These are phyloP conservation scores for Herminia tarsipennalis DNA, from an alignment of 2,888 invertebrate species.

Conservation along the genomic window DNA sequence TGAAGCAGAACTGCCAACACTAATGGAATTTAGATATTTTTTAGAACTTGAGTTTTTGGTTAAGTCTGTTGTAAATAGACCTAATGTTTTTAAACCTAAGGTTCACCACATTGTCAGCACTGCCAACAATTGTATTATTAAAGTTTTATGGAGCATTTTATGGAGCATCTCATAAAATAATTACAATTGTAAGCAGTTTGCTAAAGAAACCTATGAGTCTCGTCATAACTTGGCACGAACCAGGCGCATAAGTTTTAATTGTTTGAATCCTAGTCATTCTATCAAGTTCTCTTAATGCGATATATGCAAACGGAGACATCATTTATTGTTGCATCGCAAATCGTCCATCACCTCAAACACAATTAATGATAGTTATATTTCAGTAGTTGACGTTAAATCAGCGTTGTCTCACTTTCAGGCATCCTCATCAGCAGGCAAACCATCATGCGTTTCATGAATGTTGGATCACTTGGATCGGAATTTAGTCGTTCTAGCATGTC, in stretches of 20 bases:
- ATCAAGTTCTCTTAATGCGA: conserved; percentile 12
- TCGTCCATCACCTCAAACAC: conserved; percentile 2
- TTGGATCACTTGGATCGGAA: no score
- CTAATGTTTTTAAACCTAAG: background rate
- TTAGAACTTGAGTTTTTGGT: background rate
- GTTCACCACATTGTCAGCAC: background rate
- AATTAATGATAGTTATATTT: background rate
- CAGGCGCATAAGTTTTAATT: conserved; percentile 11
- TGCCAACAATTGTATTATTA: background rate
- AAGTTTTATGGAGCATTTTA: background rate
- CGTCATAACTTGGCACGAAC: conserved; percentile 1
- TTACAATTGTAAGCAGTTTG: background rate
- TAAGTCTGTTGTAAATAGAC: background rate
- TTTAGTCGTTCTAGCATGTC: no score
- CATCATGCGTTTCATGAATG: background rate
- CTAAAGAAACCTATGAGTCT: background rate
- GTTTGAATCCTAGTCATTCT: conserved; percentile 8
- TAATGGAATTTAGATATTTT: background rate
- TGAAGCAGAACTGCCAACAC: background rate
- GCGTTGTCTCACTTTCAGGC: background rate
- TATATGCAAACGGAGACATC: conserved; percentile 7
- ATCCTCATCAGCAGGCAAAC: background rate
- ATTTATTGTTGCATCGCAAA: conserved; percentile 6
- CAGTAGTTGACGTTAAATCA: background rate
- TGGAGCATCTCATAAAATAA: background rate